Evolutionary conservation across 2,888 invertebrate species (phyloP).

Genomic region (Euplexia lucipara): DNA sequence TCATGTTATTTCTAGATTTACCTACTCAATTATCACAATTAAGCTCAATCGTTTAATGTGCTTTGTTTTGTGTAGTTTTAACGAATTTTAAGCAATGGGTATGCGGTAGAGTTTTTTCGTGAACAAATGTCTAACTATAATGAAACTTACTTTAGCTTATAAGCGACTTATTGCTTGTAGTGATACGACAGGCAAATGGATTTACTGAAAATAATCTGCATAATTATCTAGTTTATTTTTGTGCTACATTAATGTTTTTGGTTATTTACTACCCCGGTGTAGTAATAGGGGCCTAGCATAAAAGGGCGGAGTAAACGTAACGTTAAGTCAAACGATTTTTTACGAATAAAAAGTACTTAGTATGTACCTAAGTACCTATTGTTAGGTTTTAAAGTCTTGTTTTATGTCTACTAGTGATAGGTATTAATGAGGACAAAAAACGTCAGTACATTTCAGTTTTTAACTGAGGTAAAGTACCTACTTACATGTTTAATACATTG

Average conservation of each 20-base stretch:
- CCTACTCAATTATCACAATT: constrained; percentile 21
- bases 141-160: constrained; percentile 10
- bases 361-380: too few species aligned
- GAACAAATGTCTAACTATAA: constrained; percentile 5
- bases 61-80: constrained; percentile 13
- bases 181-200: constrained; percentile 30
- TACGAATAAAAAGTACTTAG: too few species aligned
- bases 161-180: constrained; percentile 32
- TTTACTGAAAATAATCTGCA: not conserved
- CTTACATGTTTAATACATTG: too few species aligned
- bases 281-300: too few species aligned
- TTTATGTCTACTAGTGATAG: too few species aligned
- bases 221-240: not conserved
- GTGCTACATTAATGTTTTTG: not conserved
- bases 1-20: constrained; percentile 12
- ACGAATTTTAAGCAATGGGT: not conserved
- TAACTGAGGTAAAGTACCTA: too few species aligned
- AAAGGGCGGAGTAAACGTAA: too few species aligned
- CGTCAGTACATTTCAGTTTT: too few species aligned
- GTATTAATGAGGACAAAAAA: too few species aligned
- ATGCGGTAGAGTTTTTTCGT: constrained; percentile 3
- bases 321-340: too few species aligned
- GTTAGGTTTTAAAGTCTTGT: too few species aligned
- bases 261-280: too few species aligned
- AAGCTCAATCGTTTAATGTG: constrained; percentile 18